These are phyloP conservation scores for Melanotaenia trifasciata DNA, from an alignment of 2,797 vertebrate genomes.

Conservation along the genomic window DNA sequence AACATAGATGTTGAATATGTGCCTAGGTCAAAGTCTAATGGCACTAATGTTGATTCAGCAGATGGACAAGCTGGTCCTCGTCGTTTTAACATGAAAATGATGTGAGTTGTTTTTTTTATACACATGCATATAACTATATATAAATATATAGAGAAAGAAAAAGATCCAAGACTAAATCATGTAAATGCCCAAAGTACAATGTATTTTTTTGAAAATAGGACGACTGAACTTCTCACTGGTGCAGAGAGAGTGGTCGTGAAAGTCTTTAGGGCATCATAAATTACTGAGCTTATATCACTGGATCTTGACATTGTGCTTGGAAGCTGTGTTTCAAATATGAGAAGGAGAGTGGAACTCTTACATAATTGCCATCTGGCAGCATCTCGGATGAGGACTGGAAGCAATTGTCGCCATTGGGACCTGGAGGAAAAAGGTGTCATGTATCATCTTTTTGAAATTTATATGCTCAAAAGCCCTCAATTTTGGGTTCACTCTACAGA, in stretches of 20 bases:
- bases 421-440: conserved; percentile 61
- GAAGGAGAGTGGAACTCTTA: conserved; percentile 47
- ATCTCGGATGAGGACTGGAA: conserved; percentile 52
- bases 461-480: conserved; percentile 74
- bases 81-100: conserved; percentile 99
- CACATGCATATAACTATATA: not conserved
- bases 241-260: conserved; percentile 38
- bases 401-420: conserved; percentile 48
- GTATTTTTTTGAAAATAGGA: conserved; percentile 75
- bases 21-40: conserved; percentile 91
- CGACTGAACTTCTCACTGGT: conserved; percentile 55
- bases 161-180: conserved; percentile 54
- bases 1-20: conserved; percentile 99
- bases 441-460: conserved; percentile 84
- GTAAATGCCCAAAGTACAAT: conserved; percentile 70
- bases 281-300: conserved; percentile 51
- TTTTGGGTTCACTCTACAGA: conserved; percentile 78
- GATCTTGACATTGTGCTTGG: conserved; percentile 55
- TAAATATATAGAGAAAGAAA: conserved; percentile 3
- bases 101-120: conserved; percentile 82
- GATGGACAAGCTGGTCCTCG: conserved; percentile 91
- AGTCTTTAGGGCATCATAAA: conserved; percentile 33
- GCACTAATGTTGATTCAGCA: conserved; percentile 87
- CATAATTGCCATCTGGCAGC: conserved; percentile 47
- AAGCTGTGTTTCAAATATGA: conserved; percentile 51